Conservation (phyloP, 2,888 invertebrate species). For the Drosophila buzzatii region DNA sequence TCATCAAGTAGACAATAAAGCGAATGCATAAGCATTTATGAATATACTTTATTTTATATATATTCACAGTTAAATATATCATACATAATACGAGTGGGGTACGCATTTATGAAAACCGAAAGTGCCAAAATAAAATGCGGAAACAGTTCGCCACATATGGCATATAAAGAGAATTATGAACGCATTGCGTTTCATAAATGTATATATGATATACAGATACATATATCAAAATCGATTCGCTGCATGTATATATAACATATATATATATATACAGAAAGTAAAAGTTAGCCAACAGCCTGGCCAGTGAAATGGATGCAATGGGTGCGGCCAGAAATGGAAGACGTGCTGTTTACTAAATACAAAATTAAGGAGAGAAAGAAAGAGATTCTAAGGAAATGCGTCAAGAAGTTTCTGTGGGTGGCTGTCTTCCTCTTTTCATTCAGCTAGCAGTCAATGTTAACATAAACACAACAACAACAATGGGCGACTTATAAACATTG, state of each 20-base stretch:
- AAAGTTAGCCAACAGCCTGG: constrained; percentile 53
- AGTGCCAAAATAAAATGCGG: constrained; percentile 70
- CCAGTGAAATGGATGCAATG: constrained; percentile 5
- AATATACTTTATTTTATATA: constrained; percentile 14
- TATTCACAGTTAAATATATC: constrained; percentile 13
- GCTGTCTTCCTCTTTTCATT: constrained; percentile 25
- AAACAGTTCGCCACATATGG: constrained; percentile 51
- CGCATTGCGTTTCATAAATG: constrained; percentile 49
- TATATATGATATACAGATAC: background rate
- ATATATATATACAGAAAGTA: constrained; percentile 49
- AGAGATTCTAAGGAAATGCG: constrained; percentile 57
- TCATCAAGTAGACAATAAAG: constrained; percentile 55
- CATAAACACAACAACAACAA: constrained; percentile 60
- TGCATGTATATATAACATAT: constrained; percentile 10
- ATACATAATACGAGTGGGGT: constrained; percentile 5
- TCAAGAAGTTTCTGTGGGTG: constrained; percentile 47
- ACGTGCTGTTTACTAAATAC: constrained; percentile 69
- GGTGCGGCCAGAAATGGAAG: constrained; percentile 27
- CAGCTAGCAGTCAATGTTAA: constrained; percentile 70
- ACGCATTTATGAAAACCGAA: constrained; percentile 58
- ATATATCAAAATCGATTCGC: constrained; percentile 49
- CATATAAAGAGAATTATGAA: constrained; percentile 61
- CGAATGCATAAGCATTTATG: constrained; percentile 47
- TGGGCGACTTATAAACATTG: constrained; percentile 36
- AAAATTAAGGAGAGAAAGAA: constrained; percentile 26